Conservation (phyloP, 2,113 vertebrate species). For the Bubo blakistoni region DNA sequence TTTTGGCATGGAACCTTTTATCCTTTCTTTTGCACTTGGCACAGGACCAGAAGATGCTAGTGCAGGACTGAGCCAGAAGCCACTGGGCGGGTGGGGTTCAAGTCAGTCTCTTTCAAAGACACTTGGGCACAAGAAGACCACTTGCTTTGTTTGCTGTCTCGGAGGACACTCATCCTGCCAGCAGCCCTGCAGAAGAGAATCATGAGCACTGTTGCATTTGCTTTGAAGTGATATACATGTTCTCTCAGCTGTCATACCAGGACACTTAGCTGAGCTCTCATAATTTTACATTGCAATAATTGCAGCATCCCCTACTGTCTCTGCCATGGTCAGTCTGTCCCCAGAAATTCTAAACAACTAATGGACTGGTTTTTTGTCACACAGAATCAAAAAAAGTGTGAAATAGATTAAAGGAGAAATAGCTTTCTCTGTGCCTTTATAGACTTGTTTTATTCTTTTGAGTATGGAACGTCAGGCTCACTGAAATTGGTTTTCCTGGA, state of each 20-base stretch:
- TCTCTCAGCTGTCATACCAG: background rate
- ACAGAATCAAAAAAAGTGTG: background rate
- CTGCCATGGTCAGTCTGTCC: conserved; percentile 9
- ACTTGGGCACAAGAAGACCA: background rate
- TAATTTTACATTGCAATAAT: background rate
- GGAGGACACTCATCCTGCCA: background rate
- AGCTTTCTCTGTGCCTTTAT: background rate
- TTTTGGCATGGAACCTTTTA: background rate
- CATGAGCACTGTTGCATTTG: background rate
- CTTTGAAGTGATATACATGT: background rate
- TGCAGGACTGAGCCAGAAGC: background rate
- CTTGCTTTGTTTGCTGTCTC: background rate
- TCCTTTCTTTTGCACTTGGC: background rate
- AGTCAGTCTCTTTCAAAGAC: background rate
- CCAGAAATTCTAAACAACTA: conserved; percentile 1
- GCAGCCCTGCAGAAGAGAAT: background rate
- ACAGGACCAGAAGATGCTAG: background rate
- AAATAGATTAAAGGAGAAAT: conserved; percentile 42
- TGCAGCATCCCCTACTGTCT: background rate
- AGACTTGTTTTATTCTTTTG: conserved; percentile 34
- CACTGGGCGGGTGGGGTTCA: background rate
- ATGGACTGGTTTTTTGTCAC: background rate
- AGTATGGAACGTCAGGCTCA: background rate
- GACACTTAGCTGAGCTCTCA: background rate
- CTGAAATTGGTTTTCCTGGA: conserved; percentile 10